Evolutionary conservation across 2,113 vertebrate genomes (phyloP).

Genomic region (Xyliphius kryptos): DNA sequence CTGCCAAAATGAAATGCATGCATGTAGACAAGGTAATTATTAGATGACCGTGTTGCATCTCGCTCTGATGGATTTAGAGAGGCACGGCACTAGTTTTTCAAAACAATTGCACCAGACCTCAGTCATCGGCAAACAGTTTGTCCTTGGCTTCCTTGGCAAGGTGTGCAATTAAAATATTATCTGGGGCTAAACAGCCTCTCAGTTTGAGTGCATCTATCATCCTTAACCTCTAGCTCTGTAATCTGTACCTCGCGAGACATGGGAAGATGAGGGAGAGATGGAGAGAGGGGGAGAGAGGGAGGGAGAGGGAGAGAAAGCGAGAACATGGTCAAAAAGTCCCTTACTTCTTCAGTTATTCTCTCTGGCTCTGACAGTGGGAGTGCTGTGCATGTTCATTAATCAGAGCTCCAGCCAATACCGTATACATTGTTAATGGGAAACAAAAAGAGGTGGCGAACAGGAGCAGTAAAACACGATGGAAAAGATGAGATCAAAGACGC

Average conservation of each 20-base stretch:
- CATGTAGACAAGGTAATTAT: no score
- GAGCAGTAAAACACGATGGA: no score
- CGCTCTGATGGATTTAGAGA: not conserved
- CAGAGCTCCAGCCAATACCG: constrained; percentile 11
- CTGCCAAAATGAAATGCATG: no score
- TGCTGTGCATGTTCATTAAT: constrained; percentile 26
- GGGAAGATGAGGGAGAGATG: not conserved
- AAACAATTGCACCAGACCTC: constrained; percentile 15
- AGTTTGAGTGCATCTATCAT: constrained; percentile 20
- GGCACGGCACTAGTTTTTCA: not conserved
- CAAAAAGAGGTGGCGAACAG: no score
- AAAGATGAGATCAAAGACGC: not conserved
- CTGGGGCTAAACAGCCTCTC: constrained; percentile 22
- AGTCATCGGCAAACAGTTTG: constrained; percentile 5
- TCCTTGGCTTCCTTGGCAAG: constrained; percentile 11
- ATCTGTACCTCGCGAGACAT: constrained; percentile 17
- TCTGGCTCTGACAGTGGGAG: constrained; percentile 4
- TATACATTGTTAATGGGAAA: constrained; percentile 29
- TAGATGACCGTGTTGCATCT: not conserved
- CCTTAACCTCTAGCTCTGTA: constrained; percentile 24
- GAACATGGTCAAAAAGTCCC: not conserved
- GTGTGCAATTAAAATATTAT: constrained; percentile 30
- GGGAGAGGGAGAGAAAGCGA: no score
- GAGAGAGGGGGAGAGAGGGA: no score
- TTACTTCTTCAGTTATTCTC: constrained; percentile 1